Base-by-base conservation (phyloP, 1,140 invertebrate genomes). In the Meloidogyne floridensis region DNA sequence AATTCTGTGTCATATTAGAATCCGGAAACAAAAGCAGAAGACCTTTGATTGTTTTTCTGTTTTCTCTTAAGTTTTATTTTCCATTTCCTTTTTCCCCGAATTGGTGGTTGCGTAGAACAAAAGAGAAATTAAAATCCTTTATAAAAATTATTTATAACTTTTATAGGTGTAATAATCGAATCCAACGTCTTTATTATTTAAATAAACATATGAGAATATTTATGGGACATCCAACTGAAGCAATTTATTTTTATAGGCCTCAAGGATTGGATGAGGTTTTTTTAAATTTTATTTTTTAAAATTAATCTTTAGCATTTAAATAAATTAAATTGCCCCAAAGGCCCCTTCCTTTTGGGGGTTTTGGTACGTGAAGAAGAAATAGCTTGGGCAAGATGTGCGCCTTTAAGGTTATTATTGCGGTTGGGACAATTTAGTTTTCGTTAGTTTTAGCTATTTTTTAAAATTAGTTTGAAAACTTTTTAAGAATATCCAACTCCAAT, bases 311-410 rank as follows among this genome's bases (percentile, higher is more conserved):
- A 82, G 82, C 18, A 42, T n/a, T 83, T 83, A 15, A 54, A 43
- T 32, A 51, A 76, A 7, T 20, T 83, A 42, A n/a, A 7, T 51
- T 53, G 54, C 3, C 82, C 82, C 10, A 13, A 56, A 47, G 42
- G 10, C 0, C 75, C 82, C 18, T 83, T 83, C n/a, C 69, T 83
- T 51, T 43, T 83, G 7, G 82, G 83, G 5, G 54, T 71, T n/a
- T 84, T 83, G 43, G 18, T 83, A 47, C 53, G 73, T 10, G 56
- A 42, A 56, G 82, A 77, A 18, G 82, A 83, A 73, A 53, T 78
- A n/a, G 43, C 83, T 72, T 83, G 83, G 82, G 82, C 81, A 8
- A 84, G 82, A 20, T 84, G 71, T 56, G 71, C 83, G 13, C 82
- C 82, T 11, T 59, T 59, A 18, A 32, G 82, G 11, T 15, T 83